These are phyloP conservation scores for Excalfactoria chinensis DNA, from an alignment of 2,113 vertebrate species.

Conservation along the genomic window DNA sequence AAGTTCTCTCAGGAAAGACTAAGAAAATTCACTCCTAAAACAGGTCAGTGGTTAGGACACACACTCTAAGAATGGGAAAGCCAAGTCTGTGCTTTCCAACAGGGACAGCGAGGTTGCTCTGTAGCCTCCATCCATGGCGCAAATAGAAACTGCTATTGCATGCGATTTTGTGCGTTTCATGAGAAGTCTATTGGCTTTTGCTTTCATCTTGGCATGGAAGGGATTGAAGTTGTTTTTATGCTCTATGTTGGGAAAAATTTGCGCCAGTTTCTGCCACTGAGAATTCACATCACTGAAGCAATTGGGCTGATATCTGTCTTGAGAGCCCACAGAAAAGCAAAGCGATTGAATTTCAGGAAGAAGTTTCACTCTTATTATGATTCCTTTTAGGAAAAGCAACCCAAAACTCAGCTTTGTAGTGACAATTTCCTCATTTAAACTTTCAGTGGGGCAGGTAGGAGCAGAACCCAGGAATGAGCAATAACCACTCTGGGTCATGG, in stretches of 20 bases:
- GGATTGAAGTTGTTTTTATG: not conserved
- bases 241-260: not conserved
- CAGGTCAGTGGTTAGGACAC: not conserved
- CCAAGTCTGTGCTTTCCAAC: not conserved
- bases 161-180: not conserved
- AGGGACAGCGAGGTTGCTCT: not conserved
- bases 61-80: not conserved
- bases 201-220: not conserved
- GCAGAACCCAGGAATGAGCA: conserved; percentile 52
- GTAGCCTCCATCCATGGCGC: not conserved
- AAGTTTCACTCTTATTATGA: not conserved
- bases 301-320: not conserved
- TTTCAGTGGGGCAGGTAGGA: conserved; percentile 31
- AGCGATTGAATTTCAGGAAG: not conserved
- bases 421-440: conserved; percentile 28
- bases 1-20: not conserved
- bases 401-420: not conserved
- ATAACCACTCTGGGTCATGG: not conserved
- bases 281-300: not conserved
- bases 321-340: not conserved
- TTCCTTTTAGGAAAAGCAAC: not conserved
- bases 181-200: not conserved
- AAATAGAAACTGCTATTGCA: not conserved
- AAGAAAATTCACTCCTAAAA: not conserved
- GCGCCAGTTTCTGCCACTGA: not conserved